A percentile compares a stretch with the other conserved stretches of the same genome.
These are phyloP conservation scores for Plutomurus gul DNA, from an alignment of 1,140 invertebrate genomes.

Conservation along the genomic window DNA sequence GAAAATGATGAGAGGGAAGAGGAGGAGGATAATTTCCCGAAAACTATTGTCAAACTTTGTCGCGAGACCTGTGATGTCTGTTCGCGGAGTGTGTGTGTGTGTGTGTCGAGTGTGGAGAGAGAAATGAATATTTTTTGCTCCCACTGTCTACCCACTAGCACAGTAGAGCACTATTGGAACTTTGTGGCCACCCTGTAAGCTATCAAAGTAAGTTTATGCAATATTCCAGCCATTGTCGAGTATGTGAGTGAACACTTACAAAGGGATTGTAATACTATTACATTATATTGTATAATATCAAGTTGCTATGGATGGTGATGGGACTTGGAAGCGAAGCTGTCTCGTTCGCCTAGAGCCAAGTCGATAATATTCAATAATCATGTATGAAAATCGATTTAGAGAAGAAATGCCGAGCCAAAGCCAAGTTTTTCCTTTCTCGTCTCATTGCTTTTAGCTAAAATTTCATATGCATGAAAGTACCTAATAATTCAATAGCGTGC, in stretches of 20 bases:
- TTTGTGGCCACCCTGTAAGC: too few species aligned
- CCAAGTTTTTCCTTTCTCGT: not conserved
- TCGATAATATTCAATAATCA: slow-evolving; percentile 49
- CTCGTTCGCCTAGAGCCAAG: slow-evolving; percentile 31
- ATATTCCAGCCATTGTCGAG: not conserved
- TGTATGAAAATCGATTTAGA: slow-evolving; percentile 44
- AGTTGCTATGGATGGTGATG: slow-evolving; percentile 8
- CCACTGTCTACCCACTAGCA: too few species aligned
- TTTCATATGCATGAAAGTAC: slow-evolving; percentile 26
- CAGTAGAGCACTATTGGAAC: too few species aligned
- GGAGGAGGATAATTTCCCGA: slow-evolving; percentile 40
- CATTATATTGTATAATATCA: not conserved
- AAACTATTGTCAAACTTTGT: slow-evolving; percentile 41
- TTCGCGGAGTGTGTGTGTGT: not conserved
- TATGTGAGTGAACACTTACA: slow-evolving; percentile 19
- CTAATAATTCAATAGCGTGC: slow-evolving; percentile 16
- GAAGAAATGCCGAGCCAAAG: slow-evolving; percentile 17
- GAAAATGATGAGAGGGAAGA: slow-evolving; percentile 37
- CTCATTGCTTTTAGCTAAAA: slow-evolving; percentile 34
- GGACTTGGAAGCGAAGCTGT: slow-evolving; percentile 18
- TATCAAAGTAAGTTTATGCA: slow-evolving; percentile 23
- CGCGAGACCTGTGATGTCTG: not conserved
- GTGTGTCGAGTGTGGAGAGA: too few species aligned
- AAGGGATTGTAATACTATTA: slow-evolving; percentile 6
- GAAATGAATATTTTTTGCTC: too few species aligned